Evolutionary conservation across 1,140 invertebrate genomes (phyloP).

Genomic region (Calycopis cecrops): DNA sequence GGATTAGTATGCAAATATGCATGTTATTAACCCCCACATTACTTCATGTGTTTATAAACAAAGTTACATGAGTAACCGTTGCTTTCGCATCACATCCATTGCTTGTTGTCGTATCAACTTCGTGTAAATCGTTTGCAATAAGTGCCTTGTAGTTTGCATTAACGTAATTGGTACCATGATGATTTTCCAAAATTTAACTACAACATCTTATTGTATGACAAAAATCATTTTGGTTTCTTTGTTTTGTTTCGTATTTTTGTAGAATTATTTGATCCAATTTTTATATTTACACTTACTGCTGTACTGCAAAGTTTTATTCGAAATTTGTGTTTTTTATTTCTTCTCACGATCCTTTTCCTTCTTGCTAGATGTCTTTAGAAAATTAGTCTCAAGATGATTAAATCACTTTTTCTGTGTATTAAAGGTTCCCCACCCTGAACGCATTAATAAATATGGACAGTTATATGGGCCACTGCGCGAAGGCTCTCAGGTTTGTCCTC

Average conservation of each 20-base stretch:
- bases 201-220: slow-evolving; percentile 37
- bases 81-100: slow-evolving; percentile 51
- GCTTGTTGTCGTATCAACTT: slow-evolving; percentile 38
- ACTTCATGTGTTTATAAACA: slow-evolving; percentile 75
- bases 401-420: slow-evolving; percentile 73
- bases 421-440: slow-evolving; percentile 75
- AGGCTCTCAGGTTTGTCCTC: slow-evolving; percentile 74
- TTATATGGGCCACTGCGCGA: slow-evolving; percentile 74
- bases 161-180: neutral
- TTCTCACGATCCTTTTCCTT: slow-evolving; percentile 39
- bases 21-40: slow-evolving; percentile 60
- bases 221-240: slow-evolving; percentile 21
- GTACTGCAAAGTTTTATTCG: slow-evolving; percentile 34
- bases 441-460: slow-evolving; percentile 75
- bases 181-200: slow-evolving; percentile 14
- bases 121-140: slow-evolving; percentile 43
- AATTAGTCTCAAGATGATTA: slow-evolving; percentile 38
- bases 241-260: slow-evolving; percentile 22
- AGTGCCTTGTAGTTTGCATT: slow-evolving; percentile 35
- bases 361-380: slow-evolving; percentile 48
- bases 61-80: slow-evolving; percentile 68
- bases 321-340: slow-evolving; percentile 31
- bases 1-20: slow-evolving; percentile 61
- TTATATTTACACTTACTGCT: slow-evolving; percentile 27
- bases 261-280: slow-evolving; percentile 23